These are phyloP conservation scores for Trogon surrucura DNA, from an alignment of 2,113 vertebrate species.

Conservation along the genomic window DNA sequence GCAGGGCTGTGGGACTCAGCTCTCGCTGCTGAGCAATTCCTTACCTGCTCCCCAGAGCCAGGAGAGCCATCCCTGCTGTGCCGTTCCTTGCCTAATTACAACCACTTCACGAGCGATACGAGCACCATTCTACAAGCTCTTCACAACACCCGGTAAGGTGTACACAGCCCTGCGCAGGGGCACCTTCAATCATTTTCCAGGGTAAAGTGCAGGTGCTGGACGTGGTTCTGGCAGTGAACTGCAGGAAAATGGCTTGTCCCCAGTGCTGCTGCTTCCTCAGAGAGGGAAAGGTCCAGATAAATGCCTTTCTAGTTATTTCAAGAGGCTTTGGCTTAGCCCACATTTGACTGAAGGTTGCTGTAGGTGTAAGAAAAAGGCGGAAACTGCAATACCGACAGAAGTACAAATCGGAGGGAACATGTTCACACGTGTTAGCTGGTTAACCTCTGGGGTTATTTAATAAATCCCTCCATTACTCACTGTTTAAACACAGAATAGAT, in stretches of 20 bases:
- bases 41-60: neutral
- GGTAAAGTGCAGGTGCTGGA: neutral
- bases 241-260: neutral
- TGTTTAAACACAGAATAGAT: neutral
- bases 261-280: accelerated
- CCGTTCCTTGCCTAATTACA: neutral
- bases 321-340: neutral
- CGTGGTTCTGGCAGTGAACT: neutral
- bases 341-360: neutral
- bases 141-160: neutral
- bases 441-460: neutral
- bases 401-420: neutral
- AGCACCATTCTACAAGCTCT: neutral
- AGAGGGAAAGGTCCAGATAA: neutral
- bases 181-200: neutral
- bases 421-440: neutral
- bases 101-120: neutral
- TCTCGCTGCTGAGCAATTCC: neutral
- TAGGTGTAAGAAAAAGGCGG: neutral
- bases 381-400: neutral
- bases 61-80: neutral
- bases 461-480: neutral
- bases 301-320: neutral
- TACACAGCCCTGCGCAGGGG: accelerated
- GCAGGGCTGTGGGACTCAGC: neutral